These are phyloP conservation scores for Litoditis marina DNA, from an alignment of 2,888 invertebrate genomes.

Conservation along the genomic window DNA sequence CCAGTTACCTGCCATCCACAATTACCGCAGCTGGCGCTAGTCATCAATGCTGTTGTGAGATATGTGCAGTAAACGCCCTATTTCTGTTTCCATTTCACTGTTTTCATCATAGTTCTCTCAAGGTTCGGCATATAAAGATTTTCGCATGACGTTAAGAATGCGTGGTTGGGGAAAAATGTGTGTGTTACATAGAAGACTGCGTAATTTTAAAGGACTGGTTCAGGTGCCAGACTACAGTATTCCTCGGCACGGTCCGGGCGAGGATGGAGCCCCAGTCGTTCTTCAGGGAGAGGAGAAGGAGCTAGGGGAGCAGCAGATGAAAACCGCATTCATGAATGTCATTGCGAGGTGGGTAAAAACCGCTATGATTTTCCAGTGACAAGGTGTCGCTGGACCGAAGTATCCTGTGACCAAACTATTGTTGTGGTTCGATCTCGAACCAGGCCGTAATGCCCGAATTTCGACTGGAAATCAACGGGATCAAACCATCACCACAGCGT, in stretches of 20 bases:
- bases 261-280: conserved; percentile 32
- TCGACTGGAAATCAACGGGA: too few species aligned
- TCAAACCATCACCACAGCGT: too few species aligned
- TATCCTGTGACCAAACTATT: conserved; percentile 49
- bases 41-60: too few species aligned
- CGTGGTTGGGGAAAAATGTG: too few species aligned
- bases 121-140: too few species aligned
- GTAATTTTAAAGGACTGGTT: background rate
- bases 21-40: too few species aligned
- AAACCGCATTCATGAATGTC: conserved; percentile 51
- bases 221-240: conserved; percentile 30
- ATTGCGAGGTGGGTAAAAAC: conserved; percentile 31
- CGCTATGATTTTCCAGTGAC: conserved; percentile 62
- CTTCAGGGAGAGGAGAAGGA: conserved; percentile 28
- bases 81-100: background rate
- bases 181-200: background rate
- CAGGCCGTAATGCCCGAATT: too few species aligned
- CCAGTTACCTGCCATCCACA: too few species aligned
- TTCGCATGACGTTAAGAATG: too few species aligned
- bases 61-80: background rate
- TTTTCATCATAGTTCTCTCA: background rate
- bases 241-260: conserved; percentile 31
- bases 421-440: too few species aligned
- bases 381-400: conserved; percentile 65
- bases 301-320: conserved; percentile 30